These are phyloP conservation scores for Cynocephalus volans DNA, from an alignment of 2,113 vertebrate genomes.

Conservation along the genomic window DNA sequence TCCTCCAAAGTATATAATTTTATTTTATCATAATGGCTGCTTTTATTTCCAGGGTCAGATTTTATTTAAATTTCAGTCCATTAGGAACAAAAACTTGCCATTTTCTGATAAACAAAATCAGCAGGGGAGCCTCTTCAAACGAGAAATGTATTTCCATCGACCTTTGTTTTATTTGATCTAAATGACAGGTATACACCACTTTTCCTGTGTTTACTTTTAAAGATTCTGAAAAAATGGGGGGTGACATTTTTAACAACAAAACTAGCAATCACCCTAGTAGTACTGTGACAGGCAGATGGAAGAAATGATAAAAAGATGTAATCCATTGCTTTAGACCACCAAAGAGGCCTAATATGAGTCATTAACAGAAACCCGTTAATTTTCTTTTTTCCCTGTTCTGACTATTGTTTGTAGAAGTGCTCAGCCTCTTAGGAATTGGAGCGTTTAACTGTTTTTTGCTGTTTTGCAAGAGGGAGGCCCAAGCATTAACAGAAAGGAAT, in stretches of 20 bases:
- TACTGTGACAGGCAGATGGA: slow-evolving; percentile 90
- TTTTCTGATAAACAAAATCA: slow-evolving; percentile 99
- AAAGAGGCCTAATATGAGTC: slow-evolving; percentile 92
- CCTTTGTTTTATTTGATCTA: slow-evolving; percentile 94
- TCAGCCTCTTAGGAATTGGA: slow-evolving; percentile 87
- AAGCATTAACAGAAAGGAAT: slow-evolving; percentile 70
- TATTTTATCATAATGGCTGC: slow-evolving; percentile 94
- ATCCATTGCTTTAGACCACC: slow-evolving; percentile 91
- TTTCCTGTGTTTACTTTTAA: slow-evolving; percentile 92
- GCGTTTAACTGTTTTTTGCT: slow-evolving; percentile 90
- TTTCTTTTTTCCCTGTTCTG: slow-evolving; percentile 88
- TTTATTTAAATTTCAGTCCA: slow-evolving; percentile 98
- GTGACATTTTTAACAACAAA: slow-evolving; percentile 94
- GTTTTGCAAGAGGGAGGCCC: slow-evolving; percentile 77
- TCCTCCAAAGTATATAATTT: slow-evolving; percentile 94
- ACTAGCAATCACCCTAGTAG: slow-evolving; percentile 92
- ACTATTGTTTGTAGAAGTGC: slow-evolving; percentile 90
- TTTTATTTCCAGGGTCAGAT: slow-evolving; percentile 96
- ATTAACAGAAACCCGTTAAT: slow-evolving; percentile 93
- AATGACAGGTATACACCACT: slow-evolving; percentile 97
- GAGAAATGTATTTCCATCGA: slow-evolving; percentile 93
- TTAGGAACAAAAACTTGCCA: slow-evolving; percentile 95
- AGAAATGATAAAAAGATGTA: slow-evolving; percentile 89
- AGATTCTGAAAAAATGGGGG: slow-evolving; percentile 89
- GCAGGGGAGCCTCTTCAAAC: slow-evolving; percentile 95